Base-by-base conservation (phyloP, 2,888 invertebrate species). In the Altica lythri region DNA sequence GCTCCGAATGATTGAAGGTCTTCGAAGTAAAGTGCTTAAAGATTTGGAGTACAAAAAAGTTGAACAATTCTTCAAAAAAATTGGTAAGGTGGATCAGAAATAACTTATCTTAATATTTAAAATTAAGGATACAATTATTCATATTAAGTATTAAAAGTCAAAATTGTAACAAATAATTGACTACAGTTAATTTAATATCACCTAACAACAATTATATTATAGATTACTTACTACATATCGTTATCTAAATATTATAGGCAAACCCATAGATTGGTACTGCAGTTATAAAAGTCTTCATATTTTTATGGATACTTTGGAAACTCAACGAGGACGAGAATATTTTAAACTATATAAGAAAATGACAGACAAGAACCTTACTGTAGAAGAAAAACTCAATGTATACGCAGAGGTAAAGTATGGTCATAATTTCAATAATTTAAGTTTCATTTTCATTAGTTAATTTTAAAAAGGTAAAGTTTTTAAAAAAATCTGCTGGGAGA, bases 261-360 rank as follows among this genome's bases (percentile, higher is more conserved):
- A 46, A 12, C 89, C 95, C 0, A 81, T 89, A 32, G 83, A 84
- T 51, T 74, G 71, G 69, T 65, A 65, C 49, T 66, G 68, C 45
- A 61, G 63, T 22, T 85, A 85, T 64, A 88, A 88, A 68, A 76
- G 78, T 64, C 62, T 77, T 55, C 71, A 83, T 25, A 83, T 92
- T 12, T 83, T 87, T 60, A 87, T 95, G 88, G 89, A 93, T 63
- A 89, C 92, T 0, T 72, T 90, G 44, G 88, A 88, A 72, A 89
- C 88, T 13, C 90, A 92, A 68, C 84, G 86, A 65, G 92, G 90
- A 10, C 83, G 86, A 44, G 86, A 89, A 68, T 79, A 91, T 37
- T 85, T 85, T 52, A 84, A 85, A 63, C 78, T 92, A 10, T 92
- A 90, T 71, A 81, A 84, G 65, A 81, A 84, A 47, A 80, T 93